Base-by-base conservation (phyloP, 2,113 vertebrate genomes). In the Ceyx cyanopectus region DNA sequence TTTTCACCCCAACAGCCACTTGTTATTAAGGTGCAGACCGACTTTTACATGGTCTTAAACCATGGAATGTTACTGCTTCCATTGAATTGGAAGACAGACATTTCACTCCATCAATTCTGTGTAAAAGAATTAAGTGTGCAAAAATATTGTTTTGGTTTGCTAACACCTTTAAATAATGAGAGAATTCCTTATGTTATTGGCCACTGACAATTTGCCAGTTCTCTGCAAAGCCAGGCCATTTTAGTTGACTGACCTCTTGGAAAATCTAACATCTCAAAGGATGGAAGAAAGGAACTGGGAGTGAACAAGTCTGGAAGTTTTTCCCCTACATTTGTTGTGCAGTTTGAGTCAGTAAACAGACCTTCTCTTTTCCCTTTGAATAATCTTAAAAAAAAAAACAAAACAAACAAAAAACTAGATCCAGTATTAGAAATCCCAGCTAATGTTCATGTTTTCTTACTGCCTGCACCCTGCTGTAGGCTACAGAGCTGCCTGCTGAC, bases 401-500 rank as follows among this genome's bases (percentile, higher is more conserved):
- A 37, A 37, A 37, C 37, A 10, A 10, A 37, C 37, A 37, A 37
- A 37, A 37, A 10, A 37, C 9, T 37, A 37, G 37, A 10, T 37
- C 10, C 11, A 20, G 11, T 63, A 5, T 37, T 61, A 50, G 63
- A 50, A 62, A 30, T 32, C 5, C 0, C 1, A 4, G 46, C 4
- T 54, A 40, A 53, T 40, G 14, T 4, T 2, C 6, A 1, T 6
- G 8, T 69, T 41, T 0, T 3, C 26, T 58, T 54, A 37, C 21
- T 68, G 40, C 30, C 45, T 3, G 0, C 46, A n/a, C 93, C 23
- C 70, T 14, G 2, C 77, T 84, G 2, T 51, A 99, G 99, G 98
- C 98, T 27, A 97, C 98, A 1, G 97, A 97, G 34, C 97, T 99
- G 48, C 98, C 98, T 0, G 97, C 98, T 62, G 99, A 99, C 62